These are phyloP conservation scores for Tenthredo distinguenda DNA, from an alignment of 2,888 invertebrate species.

Conservation along the genomic window DNA sequence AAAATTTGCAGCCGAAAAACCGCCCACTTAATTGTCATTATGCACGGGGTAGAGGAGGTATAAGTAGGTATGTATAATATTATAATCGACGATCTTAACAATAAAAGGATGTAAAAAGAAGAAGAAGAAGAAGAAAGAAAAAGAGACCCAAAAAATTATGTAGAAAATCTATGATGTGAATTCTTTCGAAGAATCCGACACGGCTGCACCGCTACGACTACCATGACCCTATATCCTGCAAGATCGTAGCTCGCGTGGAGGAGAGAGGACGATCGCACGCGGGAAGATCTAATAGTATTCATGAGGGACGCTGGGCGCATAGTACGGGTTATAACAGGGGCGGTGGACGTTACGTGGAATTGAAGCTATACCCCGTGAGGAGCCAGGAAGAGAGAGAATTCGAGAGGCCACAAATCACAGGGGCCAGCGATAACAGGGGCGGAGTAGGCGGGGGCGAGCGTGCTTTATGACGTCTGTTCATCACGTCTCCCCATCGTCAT, in stretches of 20 bases:
- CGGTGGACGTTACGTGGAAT: slow-evolving; percentile 50
- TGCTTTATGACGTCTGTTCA: slow-evolving; percentile 79
- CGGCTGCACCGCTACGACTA: not conserved
- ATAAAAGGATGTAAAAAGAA: not conserved
- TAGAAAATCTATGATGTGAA: not conserved
- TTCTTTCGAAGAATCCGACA: not conserved
- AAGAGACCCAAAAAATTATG: not conserved
- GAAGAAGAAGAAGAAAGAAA: not conserved
- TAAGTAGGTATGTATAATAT: not conserved
- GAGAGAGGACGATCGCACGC: not conserved
- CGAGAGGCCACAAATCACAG: slow-evolving; percentile 63
- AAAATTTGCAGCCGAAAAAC: not conserved
- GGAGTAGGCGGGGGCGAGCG: slow-evolving; percentile 72
- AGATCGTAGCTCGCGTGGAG: not conserved
- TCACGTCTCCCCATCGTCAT: slow-evolving; percentile 78
- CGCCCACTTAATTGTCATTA: slow-evolving; percentile 22
- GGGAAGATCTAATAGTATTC: slow-evolving; percentile 51
- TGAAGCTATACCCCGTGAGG: slow-evolving; percentile 44
- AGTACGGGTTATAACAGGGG: slow-evolving; percentile 49
- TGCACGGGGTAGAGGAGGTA: not conserved
- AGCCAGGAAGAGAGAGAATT: slow-evolving; percentile 54
- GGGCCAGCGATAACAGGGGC: slow-evolving; percentile 66
- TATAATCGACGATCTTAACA: not conserved
- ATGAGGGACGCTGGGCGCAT: slow-evolving; percentile 57
- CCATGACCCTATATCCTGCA: not conserved